Percentiles rank a stretch among this genome's conserved stretches.
These are phyloP conservation scores for Lasioglossum calceatum DNA, from an alignment of 2,888 invertebrate species.

Conservation along the genomic window DNA sequence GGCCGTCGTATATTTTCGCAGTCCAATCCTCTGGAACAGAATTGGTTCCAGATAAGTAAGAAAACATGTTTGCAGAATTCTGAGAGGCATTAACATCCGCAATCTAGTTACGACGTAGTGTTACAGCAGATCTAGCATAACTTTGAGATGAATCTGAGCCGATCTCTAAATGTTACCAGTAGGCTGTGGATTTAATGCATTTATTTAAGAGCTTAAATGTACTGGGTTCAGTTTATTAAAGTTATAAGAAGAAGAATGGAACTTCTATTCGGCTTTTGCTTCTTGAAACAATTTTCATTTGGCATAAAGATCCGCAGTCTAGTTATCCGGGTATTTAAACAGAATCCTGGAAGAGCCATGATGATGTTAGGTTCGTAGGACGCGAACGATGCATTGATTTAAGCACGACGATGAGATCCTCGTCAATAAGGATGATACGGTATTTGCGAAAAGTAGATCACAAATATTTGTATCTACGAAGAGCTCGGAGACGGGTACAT, in stretches of 20 bases:
- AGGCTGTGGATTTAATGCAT: too few relatives aligned
- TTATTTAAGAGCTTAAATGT: not conserved
- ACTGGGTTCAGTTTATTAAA: not conserved
- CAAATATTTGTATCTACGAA: not conserved
- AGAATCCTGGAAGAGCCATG: not conserved
- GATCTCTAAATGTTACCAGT: too few relatives aligned
- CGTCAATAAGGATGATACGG: not conserved
- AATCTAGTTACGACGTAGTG: too few relatives aligned
- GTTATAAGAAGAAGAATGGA: too few relatives aligned
- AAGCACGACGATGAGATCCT: not conserved
- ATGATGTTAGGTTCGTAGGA: too few relatives aligned
- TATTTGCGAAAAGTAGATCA: not conserved
- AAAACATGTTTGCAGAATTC: not conserved
- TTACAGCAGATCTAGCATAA: too few relatives aligned
- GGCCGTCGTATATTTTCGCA: not conserved
- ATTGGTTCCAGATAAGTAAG: not conserved
- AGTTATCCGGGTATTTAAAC: not conserved
- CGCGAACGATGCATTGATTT: not conserved
- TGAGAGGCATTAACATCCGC: too few relatives aligned
- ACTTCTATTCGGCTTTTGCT: too few relatives aligned
- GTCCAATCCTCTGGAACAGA: not conserved
- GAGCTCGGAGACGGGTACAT: not conserved
- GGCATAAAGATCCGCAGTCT: too few relatives aligned
- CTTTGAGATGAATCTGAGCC: too few relatives aligned
- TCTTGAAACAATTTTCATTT: too few relatives aligned